Conservation (phyloP, 2,888 invertebrate species). For the Neoascia interrupta region DNA sequence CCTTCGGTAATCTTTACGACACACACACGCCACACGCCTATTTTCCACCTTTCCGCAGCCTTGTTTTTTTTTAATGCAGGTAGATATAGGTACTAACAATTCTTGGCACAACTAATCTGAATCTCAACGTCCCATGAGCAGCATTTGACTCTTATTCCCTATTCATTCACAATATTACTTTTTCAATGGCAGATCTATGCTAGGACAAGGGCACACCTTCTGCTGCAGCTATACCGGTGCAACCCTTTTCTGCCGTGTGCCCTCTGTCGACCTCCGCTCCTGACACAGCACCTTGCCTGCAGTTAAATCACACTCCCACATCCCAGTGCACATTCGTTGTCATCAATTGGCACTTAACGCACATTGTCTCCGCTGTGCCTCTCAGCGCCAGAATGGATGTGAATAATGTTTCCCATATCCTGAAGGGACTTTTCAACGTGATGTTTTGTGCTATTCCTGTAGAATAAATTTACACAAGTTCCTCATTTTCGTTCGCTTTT, state of each 20-base stretch:
- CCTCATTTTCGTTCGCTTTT: constrained; percentile 44
- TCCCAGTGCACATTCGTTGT: constrained; percentile 20
- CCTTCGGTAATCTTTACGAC: background rate
- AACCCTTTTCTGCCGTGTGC: constrained; percentile 6
- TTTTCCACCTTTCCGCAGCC: background rate
- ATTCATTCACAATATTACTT: constrained; percentile 61
- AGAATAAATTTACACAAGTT: constrained; percentile 53
- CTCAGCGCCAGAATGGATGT: constrained; percentile 12
- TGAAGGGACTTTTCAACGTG: constrained; percentile 32
- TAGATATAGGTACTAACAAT: background rate
- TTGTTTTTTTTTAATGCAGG: background rate
- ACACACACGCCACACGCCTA: background rate
- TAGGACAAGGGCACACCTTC: constrained; percentile 34
- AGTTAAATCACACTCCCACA: background rate
- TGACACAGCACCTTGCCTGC: constrained; percentile 42
- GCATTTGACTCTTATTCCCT: constrained; percentile 54
- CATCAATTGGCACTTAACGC: constrained; percentile 68
- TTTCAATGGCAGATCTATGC: constrained; percentile 22
- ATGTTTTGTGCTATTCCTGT: constrained; percentile 24
- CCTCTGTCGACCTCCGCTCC: background rate
- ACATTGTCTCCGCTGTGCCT: constrained; percentile 40
- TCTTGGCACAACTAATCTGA: background rate
- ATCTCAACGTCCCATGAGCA: background rate
- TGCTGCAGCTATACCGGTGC: background rate
- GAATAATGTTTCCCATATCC: constrained; percentile 39